Evolutionary conservation across 2,888 invertebrate species (phyloP).

Genomic region (Orthosia cruda): DNA sequence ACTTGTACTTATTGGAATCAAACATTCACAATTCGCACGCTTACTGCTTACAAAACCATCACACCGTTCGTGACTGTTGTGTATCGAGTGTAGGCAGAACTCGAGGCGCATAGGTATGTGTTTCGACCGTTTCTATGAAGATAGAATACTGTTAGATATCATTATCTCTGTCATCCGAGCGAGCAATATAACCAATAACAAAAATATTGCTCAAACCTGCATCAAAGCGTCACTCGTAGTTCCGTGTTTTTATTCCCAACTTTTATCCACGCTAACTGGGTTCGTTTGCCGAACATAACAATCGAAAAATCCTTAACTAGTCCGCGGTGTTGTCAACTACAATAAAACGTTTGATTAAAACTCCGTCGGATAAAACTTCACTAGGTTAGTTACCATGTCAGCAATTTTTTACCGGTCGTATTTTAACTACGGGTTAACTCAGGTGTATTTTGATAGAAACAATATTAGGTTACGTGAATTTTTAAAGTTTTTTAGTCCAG

Average conservation of each 20-base stretch:
- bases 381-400: not conserved
- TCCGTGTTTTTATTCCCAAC: not conserved
- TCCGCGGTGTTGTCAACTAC: not conserved
- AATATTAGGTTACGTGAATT: not conserved
- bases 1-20: no score
- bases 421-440: not conserved
- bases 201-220: not conserved
- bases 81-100: no score
- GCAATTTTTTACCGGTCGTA: not conserved
- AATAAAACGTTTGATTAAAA: conserved; percentile 6
- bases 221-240: not conserved
- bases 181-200: not conserved
- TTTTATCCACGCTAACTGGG: not conserved
- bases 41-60: no score
- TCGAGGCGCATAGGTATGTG: no score
- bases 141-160: no score
- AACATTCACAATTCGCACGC: no score
- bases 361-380: not conserved
- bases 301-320: not conserved
- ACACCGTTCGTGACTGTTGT: no score
- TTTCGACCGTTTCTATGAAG: no score
- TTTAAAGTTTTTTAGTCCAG: not conserved
- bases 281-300: not conserved
- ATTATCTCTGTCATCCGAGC: not conserved
- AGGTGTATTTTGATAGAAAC: not conserved